These are phyloP conservation scores for Colostygia pectinataria DNA, from an alignment of 2,888 invertebrate genomes.

Conservation along the genomic window DNA sequence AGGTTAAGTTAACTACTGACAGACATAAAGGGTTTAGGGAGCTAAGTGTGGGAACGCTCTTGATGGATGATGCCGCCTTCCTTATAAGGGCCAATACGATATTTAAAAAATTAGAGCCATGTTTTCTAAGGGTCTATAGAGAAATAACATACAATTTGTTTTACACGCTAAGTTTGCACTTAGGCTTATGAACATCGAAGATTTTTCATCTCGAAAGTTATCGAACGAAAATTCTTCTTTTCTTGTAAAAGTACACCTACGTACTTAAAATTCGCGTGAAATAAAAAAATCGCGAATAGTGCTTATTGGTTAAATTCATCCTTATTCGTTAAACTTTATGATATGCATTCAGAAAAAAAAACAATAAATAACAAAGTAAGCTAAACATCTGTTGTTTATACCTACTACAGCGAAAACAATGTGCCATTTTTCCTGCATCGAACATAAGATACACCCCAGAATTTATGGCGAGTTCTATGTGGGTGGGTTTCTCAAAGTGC, in stretches of 20 bases:
- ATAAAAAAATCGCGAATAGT: too few species aligned
- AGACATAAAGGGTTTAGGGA: slow-evolving; percentile 51
- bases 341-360: too few species aligned
- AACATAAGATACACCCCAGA: slow-evolving; percentile 35
- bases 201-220: too few species aligned
- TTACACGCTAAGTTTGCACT: slow-evolving; percentile 20
- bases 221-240: too few species aligned
- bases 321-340: too few species aligned
- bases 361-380: slow-evolving; percentile 1
- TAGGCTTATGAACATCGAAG: too few species aligned
- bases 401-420: not conserved
- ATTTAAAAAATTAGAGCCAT: too few species aligned
- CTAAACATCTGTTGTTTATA: slow-evolving; percentile 8
- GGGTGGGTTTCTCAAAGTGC: slow-evolving; percentile 22
- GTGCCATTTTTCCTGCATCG: slow-evolving; percentile 29
- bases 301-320: too few species aligned
- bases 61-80: slow-evolving; percentile 45
- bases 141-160: slow-evolving; percentile 36
- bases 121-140: too few species aligned
- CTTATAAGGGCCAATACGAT: too few species aligned
- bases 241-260: too few species aligned
- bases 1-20: slow-evolving; percentile 52
- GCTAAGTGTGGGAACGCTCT: slow-evolving; percentile 44
- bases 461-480: slow-evolving; percentile 48
- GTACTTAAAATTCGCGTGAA: too few species aligned